Conservation (phyloP, 2,113 vertebrate genomes). For the Electrona antarctica region DNA sequence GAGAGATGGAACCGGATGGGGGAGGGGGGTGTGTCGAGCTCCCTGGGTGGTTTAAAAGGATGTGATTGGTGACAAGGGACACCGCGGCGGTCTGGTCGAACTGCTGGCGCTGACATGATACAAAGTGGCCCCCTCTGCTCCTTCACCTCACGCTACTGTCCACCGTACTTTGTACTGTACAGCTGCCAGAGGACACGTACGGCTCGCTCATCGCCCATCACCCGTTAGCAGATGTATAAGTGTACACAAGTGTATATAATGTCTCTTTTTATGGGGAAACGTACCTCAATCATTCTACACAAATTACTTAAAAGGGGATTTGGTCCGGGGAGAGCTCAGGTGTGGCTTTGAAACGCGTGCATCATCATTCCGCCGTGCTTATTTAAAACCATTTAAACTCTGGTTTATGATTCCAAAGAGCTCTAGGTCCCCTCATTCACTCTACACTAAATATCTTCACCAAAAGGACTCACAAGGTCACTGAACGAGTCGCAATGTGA, state of each 20-base stretch:
- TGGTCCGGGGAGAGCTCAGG: background rate
- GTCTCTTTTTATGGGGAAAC: constrained; percentile 22
- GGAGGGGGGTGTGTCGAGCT: constrained; percentile 55
- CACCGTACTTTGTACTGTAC: constrained; percentile 55
- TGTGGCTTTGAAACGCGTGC: background rate
- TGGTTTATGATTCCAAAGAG: too few relatives aligned
- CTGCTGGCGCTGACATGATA: constrained; percentile 73
- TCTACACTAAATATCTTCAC: too few relatives aligned
- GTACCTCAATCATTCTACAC: constrained; percentile 3
- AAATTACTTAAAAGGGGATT: constrained; percentile 10
- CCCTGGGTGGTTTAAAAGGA: constrained; percentile 74
- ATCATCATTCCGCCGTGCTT: constrained; percentile 8
- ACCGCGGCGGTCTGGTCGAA: constrained; percentile 68
- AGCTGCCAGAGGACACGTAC: constrained; percentile 51
- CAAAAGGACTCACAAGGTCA: too few relatives aligned
- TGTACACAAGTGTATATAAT: constrained; percentile 27
- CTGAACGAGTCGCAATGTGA: too few relatives aligned
- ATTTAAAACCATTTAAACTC: constrained; percentile 2
- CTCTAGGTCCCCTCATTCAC: too few relatives aligned
- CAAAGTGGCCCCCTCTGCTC: constrained; percentile 72
- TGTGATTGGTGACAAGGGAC: constrained; percentile 77
- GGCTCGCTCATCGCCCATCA: constrained; percentile 28
- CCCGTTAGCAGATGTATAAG: constrained; percentile 33
- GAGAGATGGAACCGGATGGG: background rate
- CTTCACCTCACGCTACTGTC: constrained; percentile 71